Evolutionary conservation across 1,140 invertebrate species (phyloP), one percentile per base, ranked within the genome.

Genomic region (Pomacea maculata): DNA sequence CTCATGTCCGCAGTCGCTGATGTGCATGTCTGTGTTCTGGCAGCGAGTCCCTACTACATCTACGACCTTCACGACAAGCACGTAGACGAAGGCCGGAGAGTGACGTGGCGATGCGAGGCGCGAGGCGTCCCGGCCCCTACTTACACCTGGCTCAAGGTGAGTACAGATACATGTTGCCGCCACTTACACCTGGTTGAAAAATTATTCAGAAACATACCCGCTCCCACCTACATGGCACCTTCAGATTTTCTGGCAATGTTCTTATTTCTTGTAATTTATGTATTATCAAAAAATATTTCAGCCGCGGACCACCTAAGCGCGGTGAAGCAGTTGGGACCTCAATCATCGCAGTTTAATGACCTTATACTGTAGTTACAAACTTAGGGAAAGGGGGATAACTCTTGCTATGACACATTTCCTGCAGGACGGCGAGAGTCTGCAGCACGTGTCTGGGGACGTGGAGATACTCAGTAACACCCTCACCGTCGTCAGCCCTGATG

Each of bases 31-130:
- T 82, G 67, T 83, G 82, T 85, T 76, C 85, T 91, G 90, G 73
- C 82, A 94, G 96, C 97, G 82, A 94, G 95, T 81, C 98, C 98
- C 10, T 96, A 96, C 88, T 99, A 98, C 86, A 97, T 96, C 0
- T 97, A 98, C 84, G 96, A 96, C 1, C 90, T 99, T 0, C 92
- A 93, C 52, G 95, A 99, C 89, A 96, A 97, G 90, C 96, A 98
- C 86, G 94, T 98, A 88, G 97, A 99, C 88, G 95, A 95, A 83
- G 91, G 88, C 29, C 94, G 94, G 81, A 94, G 96, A 86, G 90
- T 99, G 3, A 95, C 95, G 0, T 99, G 97, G 95, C 96, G 95
- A 63, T 99, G 98, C 92, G 97, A 98, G 93, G 97, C 97, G 1
- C 97, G 97, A 92, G 97, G 97, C 19, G 96, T 97, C 86, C 97